phyloP scores from a whole-genome alignment of 1,140 invertebrate genomes.

The Hylaeus anthracinus region DNA sequence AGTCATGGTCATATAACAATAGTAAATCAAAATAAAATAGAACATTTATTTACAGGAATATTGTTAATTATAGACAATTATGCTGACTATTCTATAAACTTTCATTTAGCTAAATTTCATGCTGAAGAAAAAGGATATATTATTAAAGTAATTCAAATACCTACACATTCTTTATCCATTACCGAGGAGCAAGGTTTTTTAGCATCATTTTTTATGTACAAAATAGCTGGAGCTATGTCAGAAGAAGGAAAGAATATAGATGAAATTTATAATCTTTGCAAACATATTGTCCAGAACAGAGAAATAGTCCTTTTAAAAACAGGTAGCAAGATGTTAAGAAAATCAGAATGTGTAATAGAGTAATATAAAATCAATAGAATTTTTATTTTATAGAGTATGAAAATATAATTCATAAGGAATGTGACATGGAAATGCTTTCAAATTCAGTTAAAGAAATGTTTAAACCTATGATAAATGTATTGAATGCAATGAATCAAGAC shows the following conservation, averaged over 20 bases:
- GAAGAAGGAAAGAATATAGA: slow-evolving; percentile 81
- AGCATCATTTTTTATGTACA: slow-evolving; percentile 84
- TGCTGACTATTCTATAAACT: slow-evolving; percentile 85
- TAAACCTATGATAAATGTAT: not conserved
- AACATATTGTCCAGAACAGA: slow-evolving; percentile 59
- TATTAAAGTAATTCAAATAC: slow-evolving; percentile 63
- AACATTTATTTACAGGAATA: slow-evolving; percentile 74
- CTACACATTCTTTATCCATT: not conserved
- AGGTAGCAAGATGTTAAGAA: slow-evolving; percentile 37
- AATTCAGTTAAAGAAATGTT: slow-evolving; percentile 17
- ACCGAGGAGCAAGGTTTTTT: slow-evolving; percentile 82
- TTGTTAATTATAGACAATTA: slow-evolving; percentile 85
- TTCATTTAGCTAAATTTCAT: slow-evolving; percentile 82
- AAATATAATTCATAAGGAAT: not conserved
- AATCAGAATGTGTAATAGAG: not conserved
- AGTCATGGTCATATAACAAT: slow-evolving; percentile 34
- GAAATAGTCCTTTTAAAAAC: slow-evolving; percentile 64
- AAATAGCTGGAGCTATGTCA: slow-evolving; percentile 87
- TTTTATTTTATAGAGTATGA: slow-evolving; percentile 1
- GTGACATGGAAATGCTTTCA: not conserved
- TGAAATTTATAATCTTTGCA: slow-evolving; percentile 74
- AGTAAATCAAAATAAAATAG: slow-evolving; percentile 4
- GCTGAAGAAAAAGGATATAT: slow-evolving; percentile 79
- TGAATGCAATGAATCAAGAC: not conserved
- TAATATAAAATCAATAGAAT: not conserved